Evolutionary conservation across 2,113 vertebrate genomes (phyloP), one percentile per base, ranked within the genome.

Genomic region (Cyprinus carpio): DNA sequence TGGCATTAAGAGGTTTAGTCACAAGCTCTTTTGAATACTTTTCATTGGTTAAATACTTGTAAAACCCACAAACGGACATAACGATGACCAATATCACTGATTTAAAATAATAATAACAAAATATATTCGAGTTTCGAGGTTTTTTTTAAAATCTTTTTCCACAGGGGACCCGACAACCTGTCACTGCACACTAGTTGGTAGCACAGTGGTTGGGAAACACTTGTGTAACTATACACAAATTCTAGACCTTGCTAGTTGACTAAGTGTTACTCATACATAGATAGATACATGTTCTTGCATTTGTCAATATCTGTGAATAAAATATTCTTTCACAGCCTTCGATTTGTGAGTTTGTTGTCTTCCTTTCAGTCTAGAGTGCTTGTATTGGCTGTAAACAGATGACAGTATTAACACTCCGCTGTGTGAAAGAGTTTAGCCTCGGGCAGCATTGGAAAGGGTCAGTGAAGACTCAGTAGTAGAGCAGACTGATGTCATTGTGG

Each of bases 401-500:
- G 51, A 46, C 65, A 43, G 29, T 51, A 58, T 15, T 79, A 79
- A 54, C 75, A 79, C 56, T 60, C 8, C 49, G 40, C 43, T 54
- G 58, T 77, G 56, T 84, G 83, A 84, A 84, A 34, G 20, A 84
- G 31, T 69, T 29, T 37, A 40, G 62, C 64, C 58, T 67, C 37
- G 43, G 64, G 13, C 6, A 54, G 71, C n/a, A 25, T 31, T 78
- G 43, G 2, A 34, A 84, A 25, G 29, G 11, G 25, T 62, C 20
- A 51, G 4, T 77, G 60, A 43, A 34, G 62, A 15, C 75, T 58
- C 49, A 2, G 62, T 43, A 85, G 20, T 25, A 85, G 43, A 65
- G 18, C 64, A 51, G 31, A 31, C 46, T 79, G 29, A 69, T 85
- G 54, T n/a, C 84, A 81, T 71, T 46, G 51, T 43, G 13, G 34